phyloP scores from a whole-genome alignment of 2,797 vertebrate species.

The Chelon labrosus region DNA sequence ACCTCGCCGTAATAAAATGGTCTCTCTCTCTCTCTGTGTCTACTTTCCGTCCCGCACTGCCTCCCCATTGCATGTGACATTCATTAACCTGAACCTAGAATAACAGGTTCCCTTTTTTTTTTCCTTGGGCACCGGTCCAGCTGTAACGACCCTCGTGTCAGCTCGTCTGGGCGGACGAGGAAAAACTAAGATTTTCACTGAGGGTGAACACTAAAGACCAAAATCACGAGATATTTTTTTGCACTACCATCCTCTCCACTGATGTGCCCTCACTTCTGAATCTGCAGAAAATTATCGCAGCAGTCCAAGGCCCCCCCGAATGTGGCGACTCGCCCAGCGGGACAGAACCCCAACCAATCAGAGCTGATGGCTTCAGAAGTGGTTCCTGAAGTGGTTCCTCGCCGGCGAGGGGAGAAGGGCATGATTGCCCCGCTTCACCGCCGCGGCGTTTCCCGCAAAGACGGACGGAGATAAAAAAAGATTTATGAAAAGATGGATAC shows the following conservation, averaged over 20 bases:
- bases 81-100: constrained; percentile 71
- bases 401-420: constrained; percentile 31
- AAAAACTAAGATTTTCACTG: constrained; percentile 37
- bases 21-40: constrained; percentile 54
- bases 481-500: constrained; percentile 38
- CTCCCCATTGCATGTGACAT: constrained; percentile 66
- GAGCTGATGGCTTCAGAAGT: constrained; percentile 65
- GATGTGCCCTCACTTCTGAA: constrained; percentile 44
- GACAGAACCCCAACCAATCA: constrained; percentile 62
- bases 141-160: constrained; percentile 56
- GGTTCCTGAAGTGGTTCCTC: constrained; percentile 69
- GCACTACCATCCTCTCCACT: constrained; percentile 15
- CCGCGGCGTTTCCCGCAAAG: constrained; percentile 38
- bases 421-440: constrained; percentile 48
- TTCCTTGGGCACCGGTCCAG: constrained; percentile 43
- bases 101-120: constrained; percentile 58
- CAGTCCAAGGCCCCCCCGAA: constrained; percentile 30
- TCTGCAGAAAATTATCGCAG: constrained; percentile 39
- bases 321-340: constrained; percentile 48
- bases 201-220: constrained; percentile 15
- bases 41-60: constrained; percentile 32
- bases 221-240: neutral
- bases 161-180: constrained; percentile 38
- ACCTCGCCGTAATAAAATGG: constrained; percentile 60
- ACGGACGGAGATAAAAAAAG: constrained; percentile 57